Evolutionary conservation across 2,888 invertebrate species (phyloP).

Genomic region (Drosophila nr. perissopoda): DNA sequence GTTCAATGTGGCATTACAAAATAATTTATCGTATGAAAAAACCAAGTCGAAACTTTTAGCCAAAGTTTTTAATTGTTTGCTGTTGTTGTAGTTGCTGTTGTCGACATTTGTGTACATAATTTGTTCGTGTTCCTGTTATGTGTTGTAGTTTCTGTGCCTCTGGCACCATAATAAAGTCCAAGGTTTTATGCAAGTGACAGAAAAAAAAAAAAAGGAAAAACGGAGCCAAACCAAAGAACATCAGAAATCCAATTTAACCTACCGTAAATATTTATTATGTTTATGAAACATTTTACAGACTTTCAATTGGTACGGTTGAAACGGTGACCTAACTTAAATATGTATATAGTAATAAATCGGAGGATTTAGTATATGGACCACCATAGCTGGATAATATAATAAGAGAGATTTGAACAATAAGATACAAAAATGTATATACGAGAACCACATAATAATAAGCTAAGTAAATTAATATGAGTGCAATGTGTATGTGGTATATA

Average conservation of each 20-base stretch:
- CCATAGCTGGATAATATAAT: constrained; percentile 33
- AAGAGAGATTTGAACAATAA: constrained; percentile 25
- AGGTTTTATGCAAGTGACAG: constrained; percentile 16
- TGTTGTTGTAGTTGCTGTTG: constrained; percentile 12
- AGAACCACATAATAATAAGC: constrained; percentile 8
- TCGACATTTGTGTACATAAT: constrained; percentile 7
- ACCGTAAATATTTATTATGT: constrained; percentile 81
- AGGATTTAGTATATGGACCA: constrained; percentile 36
- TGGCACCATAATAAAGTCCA: constrained; percentile 38
- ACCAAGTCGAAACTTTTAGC: constrained; percentile 52
- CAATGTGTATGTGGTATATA: constrained; percentile 12
- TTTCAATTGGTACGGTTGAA: constrained; percentile 73
- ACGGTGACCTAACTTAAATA: constrained; percentile 64
- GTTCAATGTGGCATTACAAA: constrained; percentile 49
- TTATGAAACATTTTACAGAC: constrained; percentile 82
- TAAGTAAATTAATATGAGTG: constrained; percentile 25
- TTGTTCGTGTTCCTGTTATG: constrained; percentile 14
- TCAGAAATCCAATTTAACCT: constrained; percentile 56
- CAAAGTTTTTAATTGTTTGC: constrained; percentile 74
- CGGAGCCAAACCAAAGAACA: constrained; percentile 1
- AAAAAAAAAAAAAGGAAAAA: neutral
- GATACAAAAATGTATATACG: constrained; percentile 36
- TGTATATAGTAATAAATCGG: constrained; percentile 50
- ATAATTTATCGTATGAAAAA: constrained; percentile 59
- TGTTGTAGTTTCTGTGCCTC: constrained; percentile 23